A percentile compares a stretch with the other conserved stretches of the same genome.
Conservation (phyloP, 1,140 invertebrate genomes). For the Lithobius niger region DNA sequence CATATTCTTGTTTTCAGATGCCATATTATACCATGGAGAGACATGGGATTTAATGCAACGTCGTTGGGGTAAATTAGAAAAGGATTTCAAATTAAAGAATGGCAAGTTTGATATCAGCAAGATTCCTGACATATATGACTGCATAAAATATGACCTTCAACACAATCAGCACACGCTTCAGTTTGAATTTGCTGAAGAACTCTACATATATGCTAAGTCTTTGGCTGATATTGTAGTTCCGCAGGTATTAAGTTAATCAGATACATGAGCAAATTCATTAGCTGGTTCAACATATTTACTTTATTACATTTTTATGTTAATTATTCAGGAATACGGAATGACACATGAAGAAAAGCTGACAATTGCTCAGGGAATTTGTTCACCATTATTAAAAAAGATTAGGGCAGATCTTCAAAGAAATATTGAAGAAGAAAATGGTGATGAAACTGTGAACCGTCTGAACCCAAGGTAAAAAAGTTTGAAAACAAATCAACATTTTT, state of each 20-base stretch:
- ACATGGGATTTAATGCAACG: conserved; percentile 97
- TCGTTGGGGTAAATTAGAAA: conserved; percentile 96
- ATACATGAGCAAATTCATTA: neutral
- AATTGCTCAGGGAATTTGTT: conserved; percentile 95
- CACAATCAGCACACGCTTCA: conserved; percentile 86
- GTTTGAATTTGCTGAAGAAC: conserved; percentile 84
- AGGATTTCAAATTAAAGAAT: conserved; percentile 87
- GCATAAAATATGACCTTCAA: conserved; percentile 97
- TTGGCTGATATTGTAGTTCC: conserved; percentile 97
- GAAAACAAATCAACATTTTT: neutral
- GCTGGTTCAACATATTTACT: neutral
- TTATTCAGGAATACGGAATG: conserved; percentile 81
- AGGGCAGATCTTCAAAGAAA: conserved; percentile 86
- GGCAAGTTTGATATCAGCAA: conserved; percentile 96
- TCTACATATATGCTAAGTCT: conserved; percentile 90
- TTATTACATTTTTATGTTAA: neutral
- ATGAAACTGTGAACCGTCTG: conserved; percentile 81
- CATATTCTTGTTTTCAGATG: conserved; percentile 60
- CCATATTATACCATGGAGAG: conserved; percentile 91
- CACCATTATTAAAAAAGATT: conserved; percentile 91
- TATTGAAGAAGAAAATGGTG: conserved; percentile 53
- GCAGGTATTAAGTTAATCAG: conserved; percentile 49
- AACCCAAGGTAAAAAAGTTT: conserved; percentile 60
- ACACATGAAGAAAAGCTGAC: conserved; percentile 89
- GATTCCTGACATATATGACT: conserved; percentile 99